A percentile compares a stretch with the other conserved stretches of the same genome.
Conservation (phyloP, 1,140 invertebrate species). For the Pogonognathellus flavescens region DNA sequence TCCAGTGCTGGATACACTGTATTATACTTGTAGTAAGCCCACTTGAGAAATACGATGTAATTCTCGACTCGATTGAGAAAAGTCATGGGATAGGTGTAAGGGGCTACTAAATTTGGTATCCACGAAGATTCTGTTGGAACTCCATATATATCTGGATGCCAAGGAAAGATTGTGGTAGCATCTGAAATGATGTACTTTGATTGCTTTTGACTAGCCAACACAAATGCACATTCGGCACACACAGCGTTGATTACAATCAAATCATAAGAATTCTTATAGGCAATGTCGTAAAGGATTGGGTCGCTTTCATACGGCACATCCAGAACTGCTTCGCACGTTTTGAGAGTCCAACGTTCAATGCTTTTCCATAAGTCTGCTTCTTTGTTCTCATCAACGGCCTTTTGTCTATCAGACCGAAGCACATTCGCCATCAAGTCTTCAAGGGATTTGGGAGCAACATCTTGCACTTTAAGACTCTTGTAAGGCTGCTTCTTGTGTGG, state of each 20-base stretch:
- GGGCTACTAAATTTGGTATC: slow-evolving; percentile 50
- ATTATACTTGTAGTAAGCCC: slow-evolving; percentile 8
- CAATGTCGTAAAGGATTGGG: slow-evolving; percentile 31
- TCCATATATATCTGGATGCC: slow-evolving; percentile 57
- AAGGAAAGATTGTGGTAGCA: slow-evolving; percentile 52
- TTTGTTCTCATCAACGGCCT: background rate
- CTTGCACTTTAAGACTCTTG: slow-evolving; percentile 51
- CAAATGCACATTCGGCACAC: slow-evolving; percentile 63
- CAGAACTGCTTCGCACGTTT: background rate
- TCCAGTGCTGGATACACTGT: slow-evolving; percentile 40
- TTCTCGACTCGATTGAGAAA: slow-evolving; percentile 49
- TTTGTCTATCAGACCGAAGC: background rate
- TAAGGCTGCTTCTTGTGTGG: slow-evolving; percentile 29
- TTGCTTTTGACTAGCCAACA: slow-evolving; percentile 54
- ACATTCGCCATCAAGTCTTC: background rate
- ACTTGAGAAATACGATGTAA: slow-evolving; percentile 21
- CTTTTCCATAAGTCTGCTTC: background rate
- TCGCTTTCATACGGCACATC: background rate
- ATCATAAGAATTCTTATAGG: slow-evolving; percentile 52
- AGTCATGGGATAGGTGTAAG: slow-evolving; percentile 24
- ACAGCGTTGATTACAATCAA: slow-evolving; percentile 63
- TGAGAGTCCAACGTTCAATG: slow-evolving; percentile 14
- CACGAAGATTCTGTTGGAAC: slow-evolving; percentile 57
- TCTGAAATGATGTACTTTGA: slow-evolving; percentile 55
- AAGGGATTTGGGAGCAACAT: slow-evolving; percentile 10